These are phyloP conservation scores for Ashinkailepas kermadecensis DNA, from an alignment of 2,888 invertebrate genomes.

Conservation along the genomic window DNA sequence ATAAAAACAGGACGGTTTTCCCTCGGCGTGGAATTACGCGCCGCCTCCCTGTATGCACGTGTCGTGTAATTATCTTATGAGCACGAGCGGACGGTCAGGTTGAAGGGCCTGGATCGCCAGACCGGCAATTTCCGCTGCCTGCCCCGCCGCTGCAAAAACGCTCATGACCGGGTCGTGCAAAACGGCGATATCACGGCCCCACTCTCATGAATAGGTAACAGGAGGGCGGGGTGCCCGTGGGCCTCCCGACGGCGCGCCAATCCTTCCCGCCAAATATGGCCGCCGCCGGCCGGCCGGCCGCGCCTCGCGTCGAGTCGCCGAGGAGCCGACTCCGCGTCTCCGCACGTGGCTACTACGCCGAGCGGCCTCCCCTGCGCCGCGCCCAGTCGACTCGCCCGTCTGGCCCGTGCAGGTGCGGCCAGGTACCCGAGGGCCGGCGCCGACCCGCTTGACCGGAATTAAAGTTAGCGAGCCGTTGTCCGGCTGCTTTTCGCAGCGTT, in stretches of 20 bases:
- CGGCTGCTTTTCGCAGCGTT: neutral
- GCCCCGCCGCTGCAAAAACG: neutral
- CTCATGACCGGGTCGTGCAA: neutral
- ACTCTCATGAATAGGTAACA: neutral
- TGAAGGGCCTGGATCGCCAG: too few species aligned
- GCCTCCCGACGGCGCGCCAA: too few species aligned
- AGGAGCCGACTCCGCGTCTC: neutral
- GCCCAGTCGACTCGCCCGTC: neutral
- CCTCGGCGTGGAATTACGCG: too few species aligned
- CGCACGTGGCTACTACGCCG: slow-evolving; percentile 15
- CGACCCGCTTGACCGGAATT: neutral
- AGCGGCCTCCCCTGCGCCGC: neutral
- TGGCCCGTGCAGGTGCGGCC: neutral
- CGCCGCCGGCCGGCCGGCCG: too few species aligned
- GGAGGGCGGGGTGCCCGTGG: neutral
- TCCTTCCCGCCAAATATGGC: too few species aligned
- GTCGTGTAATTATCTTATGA: too few species aligned
- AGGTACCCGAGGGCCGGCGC: neutral
- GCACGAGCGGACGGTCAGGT: too few species aligned
- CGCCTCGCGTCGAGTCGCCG: too few species aligned
- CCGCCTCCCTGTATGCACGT: too few species aligned
- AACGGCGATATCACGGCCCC: neutral
- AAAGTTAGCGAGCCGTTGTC: neutral
- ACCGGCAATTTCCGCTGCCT: too few species aligned
- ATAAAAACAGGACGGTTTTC: too few species aligned